phyloP scores from a whole-genome alignment of 2,888 invertebrate species.

The Yponomeuta malinellus region DNA sequence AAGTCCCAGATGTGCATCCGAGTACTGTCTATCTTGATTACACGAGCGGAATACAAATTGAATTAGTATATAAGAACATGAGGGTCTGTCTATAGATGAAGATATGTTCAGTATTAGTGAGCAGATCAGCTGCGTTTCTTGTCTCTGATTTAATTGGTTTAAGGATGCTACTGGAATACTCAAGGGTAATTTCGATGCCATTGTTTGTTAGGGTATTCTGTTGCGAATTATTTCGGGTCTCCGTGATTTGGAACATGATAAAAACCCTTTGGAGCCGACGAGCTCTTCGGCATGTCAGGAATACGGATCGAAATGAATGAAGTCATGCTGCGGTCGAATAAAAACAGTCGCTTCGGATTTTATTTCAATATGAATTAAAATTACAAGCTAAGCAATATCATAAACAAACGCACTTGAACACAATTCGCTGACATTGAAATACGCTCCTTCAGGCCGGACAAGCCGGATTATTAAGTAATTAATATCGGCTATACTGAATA shows the following conservation, averaged over 20 bases:
- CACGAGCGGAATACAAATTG: conserved; percentile 58
- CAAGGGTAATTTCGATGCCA: conserved; percentile 20
- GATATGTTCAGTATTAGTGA: conserved; percentile 26
- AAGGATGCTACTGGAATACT: conserved; percentile 41
- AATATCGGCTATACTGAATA: conserved; percentile 23
- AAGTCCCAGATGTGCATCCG: conserved; percentile 61
- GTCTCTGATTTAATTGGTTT: conserved; percentile 51
- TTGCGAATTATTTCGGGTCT: conserved; percentile 28
- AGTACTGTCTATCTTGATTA: conserved; percentile 62
- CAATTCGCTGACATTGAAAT: background rate
- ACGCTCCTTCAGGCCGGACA: background rate
- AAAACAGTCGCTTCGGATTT: background rate
- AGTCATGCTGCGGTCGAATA: background rate
- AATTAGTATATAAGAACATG: conserved; percentile 41
- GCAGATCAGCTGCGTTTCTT: conserved; percentile 47
- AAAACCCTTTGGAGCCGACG: background rate
- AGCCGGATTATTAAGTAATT: conserved; percentile 25
- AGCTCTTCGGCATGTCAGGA: background rate
- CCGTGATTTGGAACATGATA: background rate
- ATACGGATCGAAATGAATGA: background rate
- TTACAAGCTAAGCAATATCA: background rate
- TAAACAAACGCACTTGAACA: background rate
- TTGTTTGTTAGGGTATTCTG: conserved; percentile 18
- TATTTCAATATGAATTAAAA: background rate
- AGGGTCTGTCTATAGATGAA: conserved; percentile 6